A percentile compares a stretch with the other conserved stretches of the same genome.
These are phyloP conservation scores for Pelodytes ibericus DNA, from an alignment of 2,797 vertebrate species.

Conservation along the genomic window DNA sequence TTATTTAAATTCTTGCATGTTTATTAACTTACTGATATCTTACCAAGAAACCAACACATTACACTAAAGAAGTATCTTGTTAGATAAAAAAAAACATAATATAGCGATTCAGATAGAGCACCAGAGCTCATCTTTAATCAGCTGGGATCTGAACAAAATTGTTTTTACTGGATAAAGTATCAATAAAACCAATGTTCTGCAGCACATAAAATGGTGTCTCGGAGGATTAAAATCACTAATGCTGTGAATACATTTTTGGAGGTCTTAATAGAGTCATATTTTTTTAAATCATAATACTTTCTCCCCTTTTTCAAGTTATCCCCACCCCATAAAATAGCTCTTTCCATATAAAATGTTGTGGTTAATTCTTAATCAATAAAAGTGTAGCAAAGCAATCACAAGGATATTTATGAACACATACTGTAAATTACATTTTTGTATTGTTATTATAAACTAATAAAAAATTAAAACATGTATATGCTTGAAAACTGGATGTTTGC, in stretches of 20 bases:
- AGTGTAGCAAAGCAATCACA: not conserved
- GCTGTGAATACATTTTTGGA: slow-evolving; percentile 31
- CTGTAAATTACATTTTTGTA: too few relatives aligned
- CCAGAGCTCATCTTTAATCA: slow-evolving; percentile 54
- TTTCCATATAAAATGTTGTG: not conserved
- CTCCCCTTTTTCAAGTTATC: slow-evolving; percentile 16
- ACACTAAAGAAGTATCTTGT: slow-evolving; percentile 32
- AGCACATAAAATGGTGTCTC: slow-evolving; percentile 56
- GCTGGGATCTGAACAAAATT: slow-evolving; percentile 53
- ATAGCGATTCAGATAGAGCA: slow-evolving; percentile 39
- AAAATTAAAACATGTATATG: too few relatives aligned
- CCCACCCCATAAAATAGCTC: slow-evolving; percentile 6
- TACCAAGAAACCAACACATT: slow-evolving; percentile 33
- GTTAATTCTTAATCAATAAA: not conserved
- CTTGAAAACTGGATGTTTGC: too few relatives aligned
- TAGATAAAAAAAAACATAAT: slow-evolving; percentile 53
- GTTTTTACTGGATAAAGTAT: slow-evolving; percentile 54
- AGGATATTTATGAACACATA: too few relatives aligned
- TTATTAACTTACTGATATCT: not conserved
- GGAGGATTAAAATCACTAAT: slow-evolving; percentile 55
- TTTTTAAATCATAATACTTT: slow-evolving; percentile 37
- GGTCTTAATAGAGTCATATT: slow-evolving; percentile 48
- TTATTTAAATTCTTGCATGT: too few relatives aligned
- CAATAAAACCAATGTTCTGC: slow-evolving; percentile 57
- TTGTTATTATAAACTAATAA: too few relatives aligned